Evolutionary conservation across 2,888 invertebrate species (phyloP), one percentile per base, ranked within the genome.

Genomic region (Lasius platythorax): DNA sequence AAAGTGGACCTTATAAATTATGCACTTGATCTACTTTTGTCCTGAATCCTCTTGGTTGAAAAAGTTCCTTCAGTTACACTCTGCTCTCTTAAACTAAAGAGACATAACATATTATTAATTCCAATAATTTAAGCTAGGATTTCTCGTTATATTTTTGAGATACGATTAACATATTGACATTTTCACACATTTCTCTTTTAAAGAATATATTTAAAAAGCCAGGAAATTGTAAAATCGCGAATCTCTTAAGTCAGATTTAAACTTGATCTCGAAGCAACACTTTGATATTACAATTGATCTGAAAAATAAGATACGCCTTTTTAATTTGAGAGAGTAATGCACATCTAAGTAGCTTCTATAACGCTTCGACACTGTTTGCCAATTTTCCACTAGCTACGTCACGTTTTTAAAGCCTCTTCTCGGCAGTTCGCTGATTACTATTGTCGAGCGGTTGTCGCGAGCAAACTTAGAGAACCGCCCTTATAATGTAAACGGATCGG

Each of bases 401-500:
- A 76, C 23, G 18, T 66, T 76, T 76, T 76, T 76, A 46, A 50
- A 66, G 18, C 37, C 23, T 50, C 15, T 37, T 23, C 2, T 6
- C 50, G 23, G 23, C 18, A 50, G 33, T 76, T 76, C 66, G 61
- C 58, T 73, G 72, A 82, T 87, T 86, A 56, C 84, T 76, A 68
- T 81, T 43, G 70, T 84, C 84, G 81, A 73, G 86, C 76, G 83
- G 53, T 79, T 81, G 76, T 81, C 86, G 75, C 78, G 43, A 56
- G 70, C 50, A 82, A 82, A 70, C 64, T 74, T 82, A 82, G 84
- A 78, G 84, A 78, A 74, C 87, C 86, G 87, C 82, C 84, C 84
- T 87, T 84, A 78, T 87, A 87, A 87, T 79, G 82, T 82, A 84
- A 87, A 84, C 87, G 86, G 63, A 84, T 73, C 73, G 30, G 40